Conservation (phyloP, 2,888 invertebrate species). For the Trichogramma dendrolimi region DNA sequence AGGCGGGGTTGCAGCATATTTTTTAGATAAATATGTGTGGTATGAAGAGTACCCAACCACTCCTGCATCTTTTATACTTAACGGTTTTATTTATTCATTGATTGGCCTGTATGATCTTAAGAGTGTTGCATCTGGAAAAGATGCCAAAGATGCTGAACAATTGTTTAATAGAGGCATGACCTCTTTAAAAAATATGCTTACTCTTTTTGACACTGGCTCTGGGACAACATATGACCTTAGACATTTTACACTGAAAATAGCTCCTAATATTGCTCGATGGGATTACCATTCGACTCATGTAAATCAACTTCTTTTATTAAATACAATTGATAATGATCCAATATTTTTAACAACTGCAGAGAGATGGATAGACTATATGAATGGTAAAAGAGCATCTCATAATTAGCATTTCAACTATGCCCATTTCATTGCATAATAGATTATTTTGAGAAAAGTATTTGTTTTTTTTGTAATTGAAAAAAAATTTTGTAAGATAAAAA, state of each 20-base stretch:
- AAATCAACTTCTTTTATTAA: constrained; percentile 85
- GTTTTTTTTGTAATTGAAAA: background rate
- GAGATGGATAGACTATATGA: constrained; percentile 93
- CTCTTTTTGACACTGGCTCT: constrained; percentile 90
- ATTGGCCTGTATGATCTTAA: constrained; percentile 95
- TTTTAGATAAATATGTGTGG: constrained; percentile 85
- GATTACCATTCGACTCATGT: constrained; percentile 99
- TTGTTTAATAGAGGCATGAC: constrained; percentile 81
- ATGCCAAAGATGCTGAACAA: constrained; percentile 67
- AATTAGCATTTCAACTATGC: constrained; percentile 62
- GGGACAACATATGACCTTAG: constrained; percentile 94
- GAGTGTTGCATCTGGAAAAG: constrained; percentile 68
- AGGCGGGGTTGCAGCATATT: constrained; percentile 80
- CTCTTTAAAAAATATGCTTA: constrained; percentile 81
- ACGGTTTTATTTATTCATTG: constrained; percentile 96
- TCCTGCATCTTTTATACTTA: constrained; percentile 91
- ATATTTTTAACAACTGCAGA: constrained; percentile 79
- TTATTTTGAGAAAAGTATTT: background rate
- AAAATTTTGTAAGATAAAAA: background rate
- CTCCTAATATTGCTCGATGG: constrained; percentile 95
- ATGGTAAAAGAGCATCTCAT: constrained; percentile 88
- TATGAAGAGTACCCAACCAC: constrained; percentile 98
- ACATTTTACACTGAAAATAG: constrained; percentile 83
- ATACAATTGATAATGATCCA: constrained; percentile 79
- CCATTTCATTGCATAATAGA: background rate